These are phyloP conservation scores for Diorhabda sublineata DNA, from an alignment of 1,140 invertebrate species.

Conservation along the genomic window DNA sequence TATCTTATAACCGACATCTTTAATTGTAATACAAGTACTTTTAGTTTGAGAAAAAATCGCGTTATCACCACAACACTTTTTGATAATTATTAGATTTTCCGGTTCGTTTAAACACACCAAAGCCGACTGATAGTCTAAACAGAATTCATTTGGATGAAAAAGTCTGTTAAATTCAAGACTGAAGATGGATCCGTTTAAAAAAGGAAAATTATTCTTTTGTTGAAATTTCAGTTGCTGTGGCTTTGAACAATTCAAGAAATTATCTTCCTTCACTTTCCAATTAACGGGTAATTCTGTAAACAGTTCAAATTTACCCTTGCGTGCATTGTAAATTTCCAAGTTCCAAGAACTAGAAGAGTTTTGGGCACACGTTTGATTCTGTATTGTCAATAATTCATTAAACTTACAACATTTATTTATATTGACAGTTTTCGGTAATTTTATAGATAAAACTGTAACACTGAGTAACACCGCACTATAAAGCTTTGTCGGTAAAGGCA, in stretches of 20 bases:
- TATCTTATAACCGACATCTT: slow-evolving; percentile 24
- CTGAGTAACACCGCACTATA: neutral
- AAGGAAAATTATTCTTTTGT: slow-evolving; percentile 27
- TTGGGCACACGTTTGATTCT: slow-evolving; percentile 24
- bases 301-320: slow-evolving; percentile 18
- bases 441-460: neutral
- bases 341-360: slow-evolving; percentile 28
- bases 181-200: slow-evolving; percentile 32
- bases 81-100: slow-evolving; percentile 38
- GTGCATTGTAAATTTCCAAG: slow-evolving; percentile 26
- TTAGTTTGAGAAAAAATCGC: slow-evolving; percentile 55
- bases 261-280: slow-evolving; percentile 34
- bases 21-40: slow-evolving; percentile 40
- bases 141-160: slow-evolving; percentile 34
- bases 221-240: slow-evolving; percentile 22
- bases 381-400: slow-evolving; percentile 25
- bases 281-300: slow-evolving; percentile 26
- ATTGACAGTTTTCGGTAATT: slow-evolving; percentile 20
- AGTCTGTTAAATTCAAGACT: slow-evolving; percentile 30
- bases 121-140: slow-evolving; percentile 35
- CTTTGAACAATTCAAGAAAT: slow-evolving; percentile 26
- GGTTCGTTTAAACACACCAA: slow-evolving; percentile 31
- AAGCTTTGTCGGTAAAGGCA: neutral
- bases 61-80: slow-evolving; percentile 58
- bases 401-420: slow-evolving; percentile 33